Conservation (phyloP, 2,888 invertebrate species). For the Diploptera punctata region DNA sequence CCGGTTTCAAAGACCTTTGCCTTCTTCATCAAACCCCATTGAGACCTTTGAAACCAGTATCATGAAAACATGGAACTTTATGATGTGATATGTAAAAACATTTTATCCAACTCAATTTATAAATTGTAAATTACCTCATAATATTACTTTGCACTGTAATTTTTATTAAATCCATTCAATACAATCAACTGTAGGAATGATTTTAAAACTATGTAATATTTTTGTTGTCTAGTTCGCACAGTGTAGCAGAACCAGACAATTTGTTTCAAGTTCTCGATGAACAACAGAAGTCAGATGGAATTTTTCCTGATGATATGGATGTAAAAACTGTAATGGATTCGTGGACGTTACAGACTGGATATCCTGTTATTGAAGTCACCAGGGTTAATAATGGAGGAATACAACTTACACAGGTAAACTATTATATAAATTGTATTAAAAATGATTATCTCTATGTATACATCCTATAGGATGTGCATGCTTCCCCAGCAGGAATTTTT, state of each 20-base stretch:
- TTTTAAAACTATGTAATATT: neutral
- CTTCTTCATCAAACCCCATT: no score
- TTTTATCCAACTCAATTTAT: no score
- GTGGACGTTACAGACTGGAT: constrained; percentile 50
- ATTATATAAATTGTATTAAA: no score
- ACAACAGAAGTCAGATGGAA: constrained; percentile 21
- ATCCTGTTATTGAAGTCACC: constrained; percentile 50
- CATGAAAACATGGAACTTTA: no score
- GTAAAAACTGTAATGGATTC: constrained; percentile 45
- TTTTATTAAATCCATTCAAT: no score
- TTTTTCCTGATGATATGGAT: neutral
- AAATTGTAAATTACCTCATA: no score
- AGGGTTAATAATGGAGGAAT: constrained; percentile 46
- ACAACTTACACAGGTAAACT: constrained; percentile 48
- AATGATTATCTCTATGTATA: neutral
- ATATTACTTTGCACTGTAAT: no score
- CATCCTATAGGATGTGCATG: neutral
- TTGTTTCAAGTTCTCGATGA: constrained; percentile 50
- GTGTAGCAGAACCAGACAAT: constrained; percentile 47
- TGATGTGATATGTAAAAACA: no score
- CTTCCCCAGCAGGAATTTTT: neutral
- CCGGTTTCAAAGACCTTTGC: no score
- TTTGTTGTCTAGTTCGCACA: constrained; percentile 41
- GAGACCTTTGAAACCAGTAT: no score
- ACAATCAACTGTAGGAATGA: no score